Percentiles rank a stretch among this genome's conserved stretches.
These are phyloP conservation scores for Mobula hypostoma DNA, from an alignment of 2,113 vertebrate species.

Conservation along the genomic window DNA sequence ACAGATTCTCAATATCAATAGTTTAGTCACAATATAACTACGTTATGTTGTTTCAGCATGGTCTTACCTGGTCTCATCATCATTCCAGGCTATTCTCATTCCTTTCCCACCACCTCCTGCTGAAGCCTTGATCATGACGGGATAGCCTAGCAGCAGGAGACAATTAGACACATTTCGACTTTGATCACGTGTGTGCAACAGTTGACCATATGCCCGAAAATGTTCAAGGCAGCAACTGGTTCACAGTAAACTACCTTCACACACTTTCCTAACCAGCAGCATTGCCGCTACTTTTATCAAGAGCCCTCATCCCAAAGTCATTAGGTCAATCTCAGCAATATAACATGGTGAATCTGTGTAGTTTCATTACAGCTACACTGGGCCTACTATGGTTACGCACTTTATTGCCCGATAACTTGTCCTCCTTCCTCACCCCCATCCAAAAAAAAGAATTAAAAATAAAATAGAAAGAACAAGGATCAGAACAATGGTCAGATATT, in stretches of 20 bases:
- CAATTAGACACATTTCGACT: slow-evolving; percentile 84
- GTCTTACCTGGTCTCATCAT: slow-evolving; percentile 92
- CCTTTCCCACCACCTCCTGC: slow-evolving; percentile 97
- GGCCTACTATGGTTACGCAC: neutral
- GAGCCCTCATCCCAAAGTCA: neutral
- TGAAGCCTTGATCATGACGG: slow-evolving; percentile 99
- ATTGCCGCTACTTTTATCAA: neutral
- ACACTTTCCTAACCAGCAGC: slow-evolving; percentile 39
- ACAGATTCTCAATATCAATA: slow-evolving; percentile 41
- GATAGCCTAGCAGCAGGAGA: slow-evolving; percentile 94
- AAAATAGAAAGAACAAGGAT: neutral
- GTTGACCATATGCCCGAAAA: slow-evolving; percentile 83
- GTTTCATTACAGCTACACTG: no score
- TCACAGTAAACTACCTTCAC: slow-evolving; percentile 55
- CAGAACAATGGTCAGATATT: neutral
- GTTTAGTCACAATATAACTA: no score
- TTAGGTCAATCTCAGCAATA: neutral
- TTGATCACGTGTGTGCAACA: slow-evolving; percentile 87
- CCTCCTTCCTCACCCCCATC: neutral
- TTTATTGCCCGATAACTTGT: neutral
- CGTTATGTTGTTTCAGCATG: slow-evolving; percentile 46
- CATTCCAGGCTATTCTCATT: slow-evolving; percentile 96
- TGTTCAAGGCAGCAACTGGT: slow-evolving; percentile 60
- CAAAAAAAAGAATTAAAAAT: neutral
- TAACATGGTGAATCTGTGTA: neutral